phyloP scores from a whole-genome alignment of 2,113 vertebrate species.

The Cervus canadensis region DNA sequence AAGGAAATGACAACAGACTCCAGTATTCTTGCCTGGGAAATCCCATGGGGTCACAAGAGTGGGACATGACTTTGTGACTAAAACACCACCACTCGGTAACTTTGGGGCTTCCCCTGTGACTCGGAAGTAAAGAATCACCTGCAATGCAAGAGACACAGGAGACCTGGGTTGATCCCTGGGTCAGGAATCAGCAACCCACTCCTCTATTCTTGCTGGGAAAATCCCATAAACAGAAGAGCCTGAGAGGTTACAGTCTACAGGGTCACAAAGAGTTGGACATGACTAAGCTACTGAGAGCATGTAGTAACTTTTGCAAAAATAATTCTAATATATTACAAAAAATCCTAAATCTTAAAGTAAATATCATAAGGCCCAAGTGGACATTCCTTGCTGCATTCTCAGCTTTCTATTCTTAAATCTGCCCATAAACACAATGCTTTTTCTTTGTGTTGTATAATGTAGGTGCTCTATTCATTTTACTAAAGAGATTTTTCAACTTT shows the following conservation, averaged over 20 bases:
- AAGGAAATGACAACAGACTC: not conserved
- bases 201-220: not conserved
- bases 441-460: not conserved
- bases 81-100: not conserved
- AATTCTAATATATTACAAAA: not conserved
- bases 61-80: not conserved
- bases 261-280: not conserved
- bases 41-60: not conserved
- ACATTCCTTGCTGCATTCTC: not conserved
- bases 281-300: not conserved
- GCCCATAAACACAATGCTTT: not conserved
- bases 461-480: not conserved
- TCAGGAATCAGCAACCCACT: not conserved
- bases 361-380: not conserved
- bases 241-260: not conserved
- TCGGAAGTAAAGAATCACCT: not conserved
- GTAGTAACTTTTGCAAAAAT: not conserved
- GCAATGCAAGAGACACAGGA: not conserved
- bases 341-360: not conserved
- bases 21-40: not conserved
- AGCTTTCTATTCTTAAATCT: not conserved
- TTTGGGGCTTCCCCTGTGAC: not conserved
- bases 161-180: not conserved
- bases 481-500: not conserved
- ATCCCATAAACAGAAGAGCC: not conserved